Evolutionary conservation across 1,140 invertebrate genomes (phyloP).

Genomic region (Lepidurus apus): DNA sequence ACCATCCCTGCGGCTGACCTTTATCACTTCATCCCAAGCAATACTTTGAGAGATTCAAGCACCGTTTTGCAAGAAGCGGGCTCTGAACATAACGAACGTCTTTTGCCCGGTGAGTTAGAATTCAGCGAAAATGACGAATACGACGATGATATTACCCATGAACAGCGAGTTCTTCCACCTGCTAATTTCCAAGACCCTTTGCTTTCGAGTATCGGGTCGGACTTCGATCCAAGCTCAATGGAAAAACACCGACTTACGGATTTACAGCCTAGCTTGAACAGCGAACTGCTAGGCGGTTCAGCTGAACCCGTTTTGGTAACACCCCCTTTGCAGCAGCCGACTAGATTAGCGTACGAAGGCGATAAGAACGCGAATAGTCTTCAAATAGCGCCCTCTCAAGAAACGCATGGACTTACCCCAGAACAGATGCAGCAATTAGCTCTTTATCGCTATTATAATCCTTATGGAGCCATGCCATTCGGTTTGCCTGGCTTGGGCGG

Average conservation of each 20-base stretch:
- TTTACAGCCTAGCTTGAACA: constrained; percentile 42
- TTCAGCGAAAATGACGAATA: constrained; percentile 65
- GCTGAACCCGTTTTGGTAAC: constrained; percentile 44
- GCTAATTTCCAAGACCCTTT: constrained; percentile 44
- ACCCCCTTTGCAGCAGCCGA: constrained; percentile 44
- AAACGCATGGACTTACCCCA: constrained; percentile 48
- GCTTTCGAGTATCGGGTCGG: constrained; percentile 58
- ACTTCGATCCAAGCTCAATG: constrained; percentile 62
- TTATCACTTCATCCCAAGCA: constrained; percentile 77
- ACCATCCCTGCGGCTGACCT: constrained; percentile 78
- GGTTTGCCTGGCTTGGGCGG: not conserved
- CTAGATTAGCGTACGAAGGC: constrained; percentile 37
- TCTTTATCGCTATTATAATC: constrained; percentile 62
- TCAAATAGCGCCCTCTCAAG: constrained; percentile 44
- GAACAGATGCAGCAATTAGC: constrained; percentile 71
- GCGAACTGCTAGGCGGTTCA: constrained; percentile 36
- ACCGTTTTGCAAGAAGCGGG: constrained; percentile 77
- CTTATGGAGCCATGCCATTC: constrained; percentile 50
- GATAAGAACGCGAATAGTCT: constrained; percentile 27
- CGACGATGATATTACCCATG: constrained; percentile 53
- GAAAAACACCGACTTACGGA: constrained; percentile 52
- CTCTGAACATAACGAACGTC: constrained; percentile 53
- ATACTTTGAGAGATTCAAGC: constrained; percentile 81
- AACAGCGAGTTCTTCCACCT: constrained; percentile 28
- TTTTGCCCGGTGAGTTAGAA: constrained; percentile 71